phyloP scores from a whole-genome alignment of 1,140 invertebrate species.

The Drosophila murphyi region DNA sequence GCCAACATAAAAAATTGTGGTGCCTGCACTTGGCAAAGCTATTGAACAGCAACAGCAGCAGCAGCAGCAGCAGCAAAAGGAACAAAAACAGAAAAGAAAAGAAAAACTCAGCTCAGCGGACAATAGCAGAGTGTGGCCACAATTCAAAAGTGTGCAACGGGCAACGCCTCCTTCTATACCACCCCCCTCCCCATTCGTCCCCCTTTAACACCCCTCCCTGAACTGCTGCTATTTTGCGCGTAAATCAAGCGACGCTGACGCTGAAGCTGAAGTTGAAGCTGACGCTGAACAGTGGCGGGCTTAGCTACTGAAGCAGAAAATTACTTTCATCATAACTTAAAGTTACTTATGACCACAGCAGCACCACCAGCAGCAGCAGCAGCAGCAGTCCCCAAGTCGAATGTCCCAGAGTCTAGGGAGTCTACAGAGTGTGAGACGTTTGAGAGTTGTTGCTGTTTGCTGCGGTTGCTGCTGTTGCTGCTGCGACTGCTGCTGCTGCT shows the following conservation, averaged over 20 bases:
- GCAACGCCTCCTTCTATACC: conserved; percentile 25
- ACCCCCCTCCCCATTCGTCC: background rate
- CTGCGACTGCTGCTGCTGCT: conserved; percentile 21
- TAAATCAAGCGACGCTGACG: conserved; percentile 55
- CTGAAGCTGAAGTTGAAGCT: conserved; percentile 17
- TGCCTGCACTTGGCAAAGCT: conserved; percentile 38
- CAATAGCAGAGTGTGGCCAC: conserved; percentile 55
- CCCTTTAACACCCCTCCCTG: background rate
- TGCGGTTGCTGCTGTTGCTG: conserved; percentile 1
- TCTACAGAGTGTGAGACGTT: background rate
- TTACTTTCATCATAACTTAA: conserved; percentile 84
- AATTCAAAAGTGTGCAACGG: conserved; percentile 49
- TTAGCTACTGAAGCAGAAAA: conserved; percentile 83
- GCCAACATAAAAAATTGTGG: conserved; percentile 42
- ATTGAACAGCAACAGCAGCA: conserved; percentile 44
- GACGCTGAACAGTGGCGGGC: conserved; percentile 50
- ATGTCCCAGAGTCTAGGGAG: conserved; percentile 11
- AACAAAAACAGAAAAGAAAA: conserved; percentile 14
- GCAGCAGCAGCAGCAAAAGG: conserved; percentile 14
- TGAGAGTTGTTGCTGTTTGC: background rate
- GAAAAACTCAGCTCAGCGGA: conserved; percentile 25
- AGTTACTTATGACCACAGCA: conserved; percentile 78
- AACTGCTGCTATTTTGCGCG: conserved; percentile 31
- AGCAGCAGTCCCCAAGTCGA: conserved; percentile 1
- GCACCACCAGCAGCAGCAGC: conserved; percentile 10